Evolutionary conservation across 2,888 invertebrate genomes (phyloP).

Genomic region (Lepidochitona cinerea): DNA sequence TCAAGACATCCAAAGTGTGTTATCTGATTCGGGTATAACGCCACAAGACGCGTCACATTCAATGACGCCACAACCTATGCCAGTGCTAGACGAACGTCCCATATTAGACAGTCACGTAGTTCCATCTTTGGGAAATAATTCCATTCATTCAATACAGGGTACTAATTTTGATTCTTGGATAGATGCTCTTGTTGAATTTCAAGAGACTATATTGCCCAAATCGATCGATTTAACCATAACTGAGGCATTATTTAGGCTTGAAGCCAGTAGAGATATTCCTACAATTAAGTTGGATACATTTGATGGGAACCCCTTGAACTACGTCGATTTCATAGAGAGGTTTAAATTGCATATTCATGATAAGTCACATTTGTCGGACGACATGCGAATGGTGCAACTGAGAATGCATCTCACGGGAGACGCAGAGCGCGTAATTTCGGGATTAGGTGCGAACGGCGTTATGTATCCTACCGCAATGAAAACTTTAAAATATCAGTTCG

Average conservation of each 20-base stretch:
- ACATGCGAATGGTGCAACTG: conserved; percentile 16
- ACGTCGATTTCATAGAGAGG: conserved; percentile 17
- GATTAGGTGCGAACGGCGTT: conserved; percentile 7
- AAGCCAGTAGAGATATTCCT: conserved; percentile 6
- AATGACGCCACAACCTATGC: no score
- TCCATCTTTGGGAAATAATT: no score
- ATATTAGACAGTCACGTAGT: no score
- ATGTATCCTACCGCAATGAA: conserved; percentile 17
- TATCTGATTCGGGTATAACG: no score
- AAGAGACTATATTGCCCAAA: neutral
- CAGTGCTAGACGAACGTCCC: no score
- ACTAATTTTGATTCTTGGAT: conserved; percentile 5
- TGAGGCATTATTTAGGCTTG: conserved; percentile 9
- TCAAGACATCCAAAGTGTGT: no score
- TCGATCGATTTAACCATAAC: neutral
- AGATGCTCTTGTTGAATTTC: neutral
- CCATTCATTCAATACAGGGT: no score
- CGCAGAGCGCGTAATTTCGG: conserved; percentile 6
- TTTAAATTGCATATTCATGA: conserved; percentile 23
- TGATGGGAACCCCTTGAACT: conserved; percentile 2
- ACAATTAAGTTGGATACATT: neutral
- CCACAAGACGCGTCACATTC: no score
- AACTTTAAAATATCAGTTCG: conserved; percentile 15
- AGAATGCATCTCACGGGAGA: conserved; percentile 11
- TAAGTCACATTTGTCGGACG: conserved; percentile 12